These are phyloP conservation scores for Byasa hedistus DNA, from an alignment of 2,888 invertebrate species.

Conservation along the genomic window DNA sequence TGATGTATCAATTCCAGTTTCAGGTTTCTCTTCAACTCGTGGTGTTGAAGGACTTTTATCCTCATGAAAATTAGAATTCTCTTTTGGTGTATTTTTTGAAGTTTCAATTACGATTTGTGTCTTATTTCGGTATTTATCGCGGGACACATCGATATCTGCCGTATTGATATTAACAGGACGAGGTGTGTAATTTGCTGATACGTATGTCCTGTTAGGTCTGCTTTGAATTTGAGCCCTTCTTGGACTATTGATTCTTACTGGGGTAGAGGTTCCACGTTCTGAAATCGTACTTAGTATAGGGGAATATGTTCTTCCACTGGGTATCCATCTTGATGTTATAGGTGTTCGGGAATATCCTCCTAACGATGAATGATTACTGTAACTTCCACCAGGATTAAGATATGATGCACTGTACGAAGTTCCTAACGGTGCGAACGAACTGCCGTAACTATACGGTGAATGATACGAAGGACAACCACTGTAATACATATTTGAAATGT, in stretches of 20 bases:
- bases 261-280: slow-evolving; percentile 60
- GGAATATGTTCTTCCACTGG: slow-evolving; percentile 79
- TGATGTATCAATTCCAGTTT: slow-evolving; percentile 67
- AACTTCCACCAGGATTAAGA: slow-evolving; percentile 71
- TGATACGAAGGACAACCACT: slow-evolving; percentile 74
- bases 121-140: slow-evolving; percentile 79
- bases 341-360: slow-evolving; percentile 78
- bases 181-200: slow-evolving; percentile 67
- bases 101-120: slow-evolving; percentile 35
- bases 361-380: slow-evolving; percentile 74
- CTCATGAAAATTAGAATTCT: slow-evolving; percentile 43
- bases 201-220: slow-evolving; percentile 65
- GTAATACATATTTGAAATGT: slow-evolving; percentile 81
- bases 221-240: slow-evolving; percentile 64
- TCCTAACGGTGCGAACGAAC: slow-evolving; percentile 65
- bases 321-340: slow-evolving; percentile 61
- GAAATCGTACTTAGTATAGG: slow-evolving; percentile 88
- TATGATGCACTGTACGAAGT: slow-evolving; percentile 74
- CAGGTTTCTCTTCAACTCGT: slow-evolving; percentile 69
- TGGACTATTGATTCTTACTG: slow-evolving; percentile 67
- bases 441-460: slow-evolving; percentile 68
- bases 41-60: slow-evolving; percentile 60
- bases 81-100: slow-evolving; percentile 50
- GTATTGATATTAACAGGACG: slow-evolving; percentile 89
- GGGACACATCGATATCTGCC: slow-evolving; percentile 91